Evolutionary conservation across 1,140 invertebrate genomes (phyloP).

Genomic region (Apis cerana): DNA sequence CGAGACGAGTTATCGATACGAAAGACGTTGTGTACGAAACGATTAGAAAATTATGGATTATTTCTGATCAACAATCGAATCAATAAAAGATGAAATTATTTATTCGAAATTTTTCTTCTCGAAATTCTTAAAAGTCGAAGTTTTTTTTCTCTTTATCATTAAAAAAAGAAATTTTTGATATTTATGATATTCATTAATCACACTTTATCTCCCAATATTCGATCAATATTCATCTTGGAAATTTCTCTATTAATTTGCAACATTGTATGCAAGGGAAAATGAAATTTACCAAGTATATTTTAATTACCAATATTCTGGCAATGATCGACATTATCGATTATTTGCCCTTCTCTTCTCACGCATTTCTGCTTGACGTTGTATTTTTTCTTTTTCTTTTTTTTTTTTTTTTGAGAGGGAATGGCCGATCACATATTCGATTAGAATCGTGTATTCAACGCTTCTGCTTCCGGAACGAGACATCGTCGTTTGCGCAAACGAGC

Average conservation of each 20-base stretch:
- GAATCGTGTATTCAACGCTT: not conserved
- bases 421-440: not conserved
- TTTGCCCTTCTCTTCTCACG: not conserved
- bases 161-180: no score
- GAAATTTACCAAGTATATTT: not conserved
- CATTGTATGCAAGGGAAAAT: not conserved
- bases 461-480: not conserved
- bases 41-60: not conserved
- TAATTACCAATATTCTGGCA: conserved; percentile 7
- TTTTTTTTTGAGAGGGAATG: not conserved
- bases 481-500: not conserved
- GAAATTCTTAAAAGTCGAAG: not conserved
- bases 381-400: no score
- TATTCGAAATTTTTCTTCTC: no score
- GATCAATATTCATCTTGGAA: not conserved
- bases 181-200: not conserved
- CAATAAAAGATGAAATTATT: no score
- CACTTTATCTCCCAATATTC: not conserved
- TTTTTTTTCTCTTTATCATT: no score
- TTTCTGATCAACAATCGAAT: no score
- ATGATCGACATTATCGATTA: conserved; percentile 4
- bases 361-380: not conserved
- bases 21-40: no score
- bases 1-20: not conserved
- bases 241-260: not conserved